Percentiles rank a stretch among this genome's conserved stretches.
Evolutionary conservation across 64 coral and sea anemone species (phyloP).

Genomic region (Actinia equina): DNA sequence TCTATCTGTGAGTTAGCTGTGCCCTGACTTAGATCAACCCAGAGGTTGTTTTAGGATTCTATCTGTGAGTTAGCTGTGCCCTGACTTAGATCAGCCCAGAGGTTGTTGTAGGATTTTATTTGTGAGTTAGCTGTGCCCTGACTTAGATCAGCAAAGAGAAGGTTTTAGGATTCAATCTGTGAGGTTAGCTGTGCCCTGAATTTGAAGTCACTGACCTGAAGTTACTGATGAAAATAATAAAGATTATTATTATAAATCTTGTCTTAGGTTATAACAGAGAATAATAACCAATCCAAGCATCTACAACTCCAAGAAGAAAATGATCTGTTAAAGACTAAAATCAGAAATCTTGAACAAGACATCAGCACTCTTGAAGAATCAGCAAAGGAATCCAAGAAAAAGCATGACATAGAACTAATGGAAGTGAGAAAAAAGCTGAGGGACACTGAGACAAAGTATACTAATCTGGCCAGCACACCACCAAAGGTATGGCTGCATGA

Average conservation of each 20-base stretch:
- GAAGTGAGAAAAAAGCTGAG: constrained; percentile 72
- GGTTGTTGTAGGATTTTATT: too few relatives aligned
- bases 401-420: constrained; percentile 66
- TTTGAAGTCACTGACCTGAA: too few relatives aligned
- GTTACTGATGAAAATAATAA: neutral
- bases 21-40: too few relatives aligned
- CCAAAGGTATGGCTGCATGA: constrained; percentile 63
- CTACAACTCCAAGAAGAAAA: constrained; percentile 57
- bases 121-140: too few relatives aligned
- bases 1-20: too few relatives aligned
- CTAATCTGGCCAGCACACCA: constrained; percentile 78
- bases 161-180: too few relatives aligned
- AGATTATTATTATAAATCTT: neutral
- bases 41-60: too few relatives aligned
- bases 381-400: constrained; percentile 44
- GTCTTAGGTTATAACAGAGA: neutral
- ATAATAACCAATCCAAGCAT: constrained; percentile 8
- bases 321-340: constrained; percentile 21
- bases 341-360: constrained; percentile 64
- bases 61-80: too few relatives aligned
- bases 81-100: too few relatives aligned
- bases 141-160: too few relatives aligned
- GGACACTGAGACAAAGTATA: constrained; percentile 84
- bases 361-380: constrained; percentile 53
- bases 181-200: too few relatives aligned